Evolutionary conservation across 92 coral and sea anemone genomes (phyloP).

Genomic region (Muricea muricata): DNA sequence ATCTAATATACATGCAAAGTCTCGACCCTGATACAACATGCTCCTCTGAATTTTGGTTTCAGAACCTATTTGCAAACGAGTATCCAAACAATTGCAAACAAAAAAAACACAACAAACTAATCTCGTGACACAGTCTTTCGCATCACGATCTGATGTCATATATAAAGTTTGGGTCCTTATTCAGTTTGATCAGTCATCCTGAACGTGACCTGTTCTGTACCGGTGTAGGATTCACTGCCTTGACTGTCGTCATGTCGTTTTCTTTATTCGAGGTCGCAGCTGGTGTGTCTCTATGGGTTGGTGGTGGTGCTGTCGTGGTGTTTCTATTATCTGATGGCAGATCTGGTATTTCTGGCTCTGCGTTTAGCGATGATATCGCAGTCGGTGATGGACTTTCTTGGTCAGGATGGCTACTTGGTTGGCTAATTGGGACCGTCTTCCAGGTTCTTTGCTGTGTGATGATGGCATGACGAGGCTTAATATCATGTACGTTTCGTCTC

Average conservation of each 20-base stretch:
- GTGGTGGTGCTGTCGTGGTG: conserved; percentile 11
- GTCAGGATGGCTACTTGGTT: not conserved
- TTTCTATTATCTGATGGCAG: conserved; percentile 5
- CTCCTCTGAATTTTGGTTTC: not conserved
- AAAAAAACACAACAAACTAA: not conserved
- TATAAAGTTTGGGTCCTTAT: conserved; percentile 62
- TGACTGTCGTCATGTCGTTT: not conserved
- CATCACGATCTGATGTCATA: conserved; percentile 7
- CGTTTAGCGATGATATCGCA: not conserved
- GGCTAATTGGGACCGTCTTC: not conserved
- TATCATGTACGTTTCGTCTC: conserved; percentile 65
- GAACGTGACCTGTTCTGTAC: conserved; percentile 58
- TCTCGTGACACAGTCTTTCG: not conserved
- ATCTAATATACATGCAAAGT: not conserved
- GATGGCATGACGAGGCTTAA: conserved; percentile 65
- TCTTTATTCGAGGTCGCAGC: not conserved
- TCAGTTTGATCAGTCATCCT: conserved; percentile 56
- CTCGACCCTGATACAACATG: not conserved
- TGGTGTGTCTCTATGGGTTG: not conserved
- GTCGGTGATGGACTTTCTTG: conserved; percentile 1
- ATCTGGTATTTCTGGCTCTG: conserved; percentile 11
- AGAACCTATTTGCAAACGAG: not conserved
- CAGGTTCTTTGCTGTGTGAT: conserved; percentile 58
- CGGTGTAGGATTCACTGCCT: conserved; percentile 6
- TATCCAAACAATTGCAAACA: not conserved